Conservation (phyloP, 2,113 vertebrate genomes). For the Brachyistius frenatus region DNA sequence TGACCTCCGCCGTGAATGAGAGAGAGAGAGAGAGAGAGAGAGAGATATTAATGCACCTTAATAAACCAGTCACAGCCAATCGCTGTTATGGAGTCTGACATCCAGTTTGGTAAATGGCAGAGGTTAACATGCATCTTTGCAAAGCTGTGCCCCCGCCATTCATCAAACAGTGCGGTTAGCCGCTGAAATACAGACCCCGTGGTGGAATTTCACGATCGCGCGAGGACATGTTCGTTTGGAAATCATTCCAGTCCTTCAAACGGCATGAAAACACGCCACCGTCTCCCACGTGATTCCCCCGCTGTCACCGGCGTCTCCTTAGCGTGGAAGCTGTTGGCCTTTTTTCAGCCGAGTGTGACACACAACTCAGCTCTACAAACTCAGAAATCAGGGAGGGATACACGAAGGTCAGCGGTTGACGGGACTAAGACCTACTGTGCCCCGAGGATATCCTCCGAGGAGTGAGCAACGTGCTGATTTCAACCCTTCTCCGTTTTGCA, state of each 20-base stretch:
- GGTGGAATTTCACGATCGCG: slow-evolving; percentile 35
- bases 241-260: slow-evolving; percentile 38
- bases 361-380: slow-evolving; percentile 66
- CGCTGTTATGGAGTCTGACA: slow-evolving; percentile 54
- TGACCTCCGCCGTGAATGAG: slow-evolving; percentile 63
- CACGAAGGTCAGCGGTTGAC: slow-evolving; percentile 80
- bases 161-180: slow-evolving; percentile 49
- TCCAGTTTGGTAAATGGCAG: slow-evolving; percentile 46
- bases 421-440: slow-evolving; percentile 75
- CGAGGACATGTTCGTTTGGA: slow-evolving; percentile 35
- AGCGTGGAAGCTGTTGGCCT: slow-evolving; percentile 69
- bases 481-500: slow-evolving; percentile 45
- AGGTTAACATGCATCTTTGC: slow-evolving; percentile 71
- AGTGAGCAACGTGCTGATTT: slow-evolving; percentile 69
- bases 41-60: slow-evolving; percentile 73
- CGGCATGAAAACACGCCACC: slow-evolving; percentile 24
- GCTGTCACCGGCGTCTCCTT: slow-evolving; percentile 64
- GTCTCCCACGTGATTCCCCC: slow-evolving; percentile 28
- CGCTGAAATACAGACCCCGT: not conserved
- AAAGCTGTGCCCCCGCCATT: slow-evolving; percentile 35
- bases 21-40: slow-evolving; percentile 21
- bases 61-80: slow-evolving; percentile 67
- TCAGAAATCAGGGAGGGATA: slow-evolving; percentile 71
- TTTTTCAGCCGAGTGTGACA: slow-evolving; percentile 59
- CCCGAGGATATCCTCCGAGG: slow-evolving; percentile 69